Base-by-base conservation (phyloP, 2,888 invertebrate species). In the Parnassius apollo region DNA sequence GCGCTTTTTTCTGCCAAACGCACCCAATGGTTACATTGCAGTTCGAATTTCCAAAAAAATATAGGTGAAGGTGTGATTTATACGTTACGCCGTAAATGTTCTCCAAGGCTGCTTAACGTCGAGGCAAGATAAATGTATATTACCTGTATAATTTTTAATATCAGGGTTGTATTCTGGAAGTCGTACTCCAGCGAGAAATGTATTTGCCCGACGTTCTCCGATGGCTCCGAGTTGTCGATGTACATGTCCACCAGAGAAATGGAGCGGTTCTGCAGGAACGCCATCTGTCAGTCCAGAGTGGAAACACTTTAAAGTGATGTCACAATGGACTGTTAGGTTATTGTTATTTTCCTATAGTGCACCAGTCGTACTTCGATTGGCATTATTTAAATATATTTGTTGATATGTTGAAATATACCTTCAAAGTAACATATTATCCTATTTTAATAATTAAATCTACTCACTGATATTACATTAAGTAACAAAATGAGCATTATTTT, bases 201-300 rank as follows among this genome's bases (percentile, higher is more conserved):
- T 75, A 98, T 98, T 91, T 98, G 97, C 61, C 98, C 98, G 72
- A 98, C 97, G 90, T 97, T 97, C 92, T 98, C 98, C 72, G 96
- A 96, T 1, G 97, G 96, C 86, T 98, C 98, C 65, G 96, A 95
- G 88, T 96, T 97, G 92, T 98, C 98, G 88, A 97, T 97, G 93
- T 97, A 97, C 97, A 98, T 98, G 85, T 97, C 97, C 86, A 97
- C 96, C 93, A 97, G 93, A 46, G 97, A 97, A 80, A 97, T 95
- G 78, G 96, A 97, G 83, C 97, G 95, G 89, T 95, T 97, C 94
- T 97, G 95, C 79, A 96, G 94, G 89, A 96, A 96, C 88, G 92
- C 92, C 92, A 92, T 92, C 92, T 92, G 92, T 91, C 80, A 91
- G 87, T 81, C 76, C 77, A 84, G 80, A 83, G 76, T 74, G 74